These are phyloP conservation scores for Andrena chrysosceles DNA, from an alignment of 2,888 invertebrate species.

Conservation along the genomic window DNA sequence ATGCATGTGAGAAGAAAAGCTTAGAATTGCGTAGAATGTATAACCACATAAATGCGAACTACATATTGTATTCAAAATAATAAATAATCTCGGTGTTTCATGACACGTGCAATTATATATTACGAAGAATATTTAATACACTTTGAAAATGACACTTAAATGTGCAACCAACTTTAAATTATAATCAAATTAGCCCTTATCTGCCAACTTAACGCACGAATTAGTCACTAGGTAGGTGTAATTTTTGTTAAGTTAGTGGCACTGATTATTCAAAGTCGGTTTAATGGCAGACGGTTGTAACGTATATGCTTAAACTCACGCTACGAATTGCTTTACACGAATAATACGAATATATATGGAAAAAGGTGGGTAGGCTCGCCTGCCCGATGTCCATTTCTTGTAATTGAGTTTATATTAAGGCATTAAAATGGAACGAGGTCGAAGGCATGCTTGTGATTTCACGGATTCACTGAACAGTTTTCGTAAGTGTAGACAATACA, in stretches of 20 bases:
- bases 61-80: too few relatives aligned
- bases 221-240: neutral
- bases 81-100: too few relatives aligned
- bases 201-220: slow-evolving; percentile 9
- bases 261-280: slow-evolving; percentile 37
- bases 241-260: slow-evolving; percentile 13
- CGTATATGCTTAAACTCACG: slow-evolving; percentile 20
- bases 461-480: slow-evolving; percentile 56
- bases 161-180: neutral
- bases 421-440: slow-evolving; percentile 51
- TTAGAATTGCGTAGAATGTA: neutral
- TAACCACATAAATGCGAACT: neutral
- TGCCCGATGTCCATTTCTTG: neutral
- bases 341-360: neutral
- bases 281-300: neutral
- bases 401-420: slow-evolving; percentile 1
- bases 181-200: neutral
- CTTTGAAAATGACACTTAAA: neutral
- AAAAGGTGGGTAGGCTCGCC: neutral
- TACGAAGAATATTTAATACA: too few relatives aligned
- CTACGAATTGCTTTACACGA: neutral
- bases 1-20: neutral
- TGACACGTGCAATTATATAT: too few relatives aligned
- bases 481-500: slow-evolving; percentile 55
- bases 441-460: slow-evolving; percentile 61